Evolutionary conservation across 2,888 invertebrate species (phyloP).

Genomic region (Phaonia tiefii): DNA sequence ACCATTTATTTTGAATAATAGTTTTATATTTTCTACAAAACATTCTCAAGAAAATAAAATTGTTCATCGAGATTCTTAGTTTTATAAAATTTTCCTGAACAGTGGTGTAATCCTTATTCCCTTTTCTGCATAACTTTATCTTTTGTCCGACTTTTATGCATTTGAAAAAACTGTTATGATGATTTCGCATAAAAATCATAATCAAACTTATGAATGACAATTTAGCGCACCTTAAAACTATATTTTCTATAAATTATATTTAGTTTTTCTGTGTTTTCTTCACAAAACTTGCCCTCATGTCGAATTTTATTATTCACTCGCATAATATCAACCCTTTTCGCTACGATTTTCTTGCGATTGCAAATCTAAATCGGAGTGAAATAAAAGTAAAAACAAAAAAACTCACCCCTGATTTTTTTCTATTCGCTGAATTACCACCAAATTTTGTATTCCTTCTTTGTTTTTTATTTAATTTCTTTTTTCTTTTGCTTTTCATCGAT

Average conservation of each 20-base stretch:
- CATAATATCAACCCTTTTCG: conserved; percentile 29
- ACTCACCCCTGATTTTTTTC: conserved; percentile 18
- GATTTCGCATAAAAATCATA: too few species aligned
- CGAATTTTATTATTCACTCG: conserved; percentile 1
- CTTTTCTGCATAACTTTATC: too few species aligned
- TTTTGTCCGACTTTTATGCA: too few species aligned
- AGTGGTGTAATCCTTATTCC: too few species aligned
- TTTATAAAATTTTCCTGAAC: too few species aligned
- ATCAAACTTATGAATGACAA: background rate
- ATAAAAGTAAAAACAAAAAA: background rate
- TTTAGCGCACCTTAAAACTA: conserved; percentile 21
- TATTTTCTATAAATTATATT: conserved; percentile 30
- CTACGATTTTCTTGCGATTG: background rate
- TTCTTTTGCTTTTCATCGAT: too few species aligned
- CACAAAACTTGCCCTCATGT: background rate
- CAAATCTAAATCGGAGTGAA: conserved; percentile 2
- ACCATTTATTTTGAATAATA: too few species aligned
- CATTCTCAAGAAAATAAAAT: too few species aligned
- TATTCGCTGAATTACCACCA: background rate
- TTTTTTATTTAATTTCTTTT: background rate
- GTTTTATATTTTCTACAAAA: too few species aligned
- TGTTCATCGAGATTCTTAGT: too few species aligned
- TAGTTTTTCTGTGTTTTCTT: too few species aligned
- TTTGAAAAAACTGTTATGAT: too few species aligned
- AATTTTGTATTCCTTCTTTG: background rate